Evolutionary conservation across 2,113 vertebrate genomes (phyloP), one percentile per base, ranked within the genome.

Genomic region (Panthera uncia): DNA sequence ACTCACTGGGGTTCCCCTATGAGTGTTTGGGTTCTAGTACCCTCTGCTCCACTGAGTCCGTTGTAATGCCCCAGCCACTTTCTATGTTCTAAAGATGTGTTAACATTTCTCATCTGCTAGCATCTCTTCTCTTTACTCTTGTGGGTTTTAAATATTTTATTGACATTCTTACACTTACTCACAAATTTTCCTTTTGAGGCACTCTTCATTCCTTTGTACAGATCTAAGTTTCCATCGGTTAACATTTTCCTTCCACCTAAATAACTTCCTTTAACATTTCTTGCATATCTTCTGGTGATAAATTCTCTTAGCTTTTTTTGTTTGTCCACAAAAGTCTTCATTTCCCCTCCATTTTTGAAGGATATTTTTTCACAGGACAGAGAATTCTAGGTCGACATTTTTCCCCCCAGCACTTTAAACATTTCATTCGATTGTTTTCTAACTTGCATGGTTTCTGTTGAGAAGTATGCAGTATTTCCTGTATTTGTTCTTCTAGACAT

Each of bases 91-190:
- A 41, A 91, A 95, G 88, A 73, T 45, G 66, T 82, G 52, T 41
- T 89, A 41, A 74, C 57, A 68, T 95, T 89, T 88, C 71, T 93
- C 78, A 96, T 82, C 69, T 74, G 69, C 95, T 93, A 73, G 89
- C 31, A 41, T 80, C 71, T 96, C 76, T 76, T 68, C 66, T 91
- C 86, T 96, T 93, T 95, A 71, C 96, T 93, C 68, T 95, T 93
- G 74, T 83, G 65, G 80, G 90, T 94, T 98, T 98, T 95, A 92
- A 95, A 94, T 97, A 95, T 96, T 97, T 97, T 95, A 90, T 48
- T 90, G 95, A 91, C 83, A 61, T 79, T 95, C 87, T 91, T 78
- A 96, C 74, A 91, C 76, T 96, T 85, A 92, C 83, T 78, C 36
- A 87, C 55, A 97, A n/a, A 76, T 95, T 89, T 92, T 95, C 87